A percentile compares a stretch with the other conserved stretches of the same genome.
These are phyloP conservation scores for Pristionchus entomophagus DNA, from an alignment of 2,888 invertebrate genomes.

Conservation along the genomic window DNA sequence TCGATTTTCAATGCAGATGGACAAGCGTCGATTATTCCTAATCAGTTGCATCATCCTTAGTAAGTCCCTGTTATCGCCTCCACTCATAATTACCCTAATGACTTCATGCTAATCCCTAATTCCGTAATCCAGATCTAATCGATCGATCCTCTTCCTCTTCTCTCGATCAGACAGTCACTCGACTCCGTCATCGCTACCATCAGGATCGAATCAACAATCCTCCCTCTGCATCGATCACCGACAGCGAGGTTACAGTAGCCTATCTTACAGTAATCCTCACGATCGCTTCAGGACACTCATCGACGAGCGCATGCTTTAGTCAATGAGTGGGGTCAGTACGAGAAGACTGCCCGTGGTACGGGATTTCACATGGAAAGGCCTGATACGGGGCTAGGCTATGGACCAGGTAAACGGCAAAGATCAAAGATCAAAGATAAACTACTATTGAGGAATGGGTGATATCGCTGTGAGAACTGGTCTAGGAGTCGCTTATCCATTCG, in stretches of 20 bases:
- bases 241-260: background rate
- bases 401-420: slow-evolving; percentile 38
- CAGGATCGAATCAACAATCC: background rate
- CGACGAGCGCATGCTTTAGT: background rate
- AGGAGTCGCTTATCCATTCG: slow-evolving; percentile 24
- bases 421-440: background rate
- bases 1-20: slow-evolving; percentile 1
- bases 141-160: background rate
- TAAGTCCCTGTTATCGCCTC: background rate
- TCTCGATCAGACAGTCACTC: background rate
- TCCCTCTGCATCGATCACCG: background rate
- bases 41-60: slow-evolving; percentile 17
- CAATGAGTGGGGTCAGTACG: slow-evolving; percentile 30
- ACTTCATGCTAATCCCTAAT: background rate
- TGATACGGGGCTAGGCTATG: slow-evolving; percentile 15
- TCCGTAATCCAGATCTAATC: background rate
- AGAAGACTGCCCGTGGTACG: background rate
- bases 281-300: background rate
- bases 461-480: slow-evolving; percentile 41
- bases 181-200: background rate
- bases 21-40: background rate
- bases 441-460: slow-evolving; percentile 14
- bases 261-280: background rate
- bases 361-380: slow-evolving; percentile 25
- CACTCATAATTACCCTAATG: background rate